Evolutionary conservation across 2,888 invertebrate genomes (phyloP).

Genomic region (Patella depressa): DNA sequence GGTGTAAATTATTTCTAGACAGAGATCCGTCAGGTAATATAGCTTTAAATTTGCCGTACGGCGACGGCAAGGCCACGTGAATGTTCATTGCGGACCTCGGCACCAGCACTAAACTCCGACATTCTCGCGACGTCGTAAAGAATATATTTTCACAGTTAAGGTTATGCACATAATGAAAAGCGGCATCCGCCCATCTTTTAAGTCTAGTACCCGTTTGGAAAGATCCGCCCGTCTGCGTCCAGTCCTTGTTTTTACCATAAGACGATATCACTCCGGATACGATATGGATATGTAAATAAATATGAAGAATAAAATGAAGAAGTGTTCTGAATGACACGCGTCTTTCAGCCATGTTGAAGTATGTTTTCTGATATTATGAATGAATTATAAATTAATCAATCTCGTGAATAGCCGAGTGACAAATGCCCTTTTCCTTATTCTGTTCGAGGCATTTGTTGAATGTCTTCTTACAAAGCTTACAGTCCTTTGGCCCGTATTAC

Average conservation of each 20-base stretch:
- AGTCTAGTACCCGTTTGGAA: conserved; percentile 30
- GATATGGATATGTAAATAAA: neutral
- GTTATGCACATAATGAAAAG: conserved; percentile 54
- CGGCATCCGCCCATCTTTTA: conserved; percentile 64
- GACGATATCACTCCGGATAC: neutral
- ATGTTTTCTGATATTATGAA: neutral
- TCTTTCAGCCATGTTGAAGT: no score
- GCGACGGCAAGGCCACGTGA: conserved; percentile 60
- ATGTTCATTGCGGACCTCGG: conserved; percentile 55
- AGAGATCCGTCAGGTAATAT: conserved; percentile 70
- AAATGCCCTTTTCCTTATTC: no score
- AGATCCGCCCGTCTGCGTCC: neutral
- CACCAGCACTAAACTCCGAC: conserved; percentile 51
- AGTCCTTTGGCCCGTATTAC: no score
- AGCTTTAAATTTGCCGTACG: conserved; percentile 58
- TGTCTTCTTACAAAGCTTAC: no score
- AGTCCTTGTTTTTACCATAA: neutral
- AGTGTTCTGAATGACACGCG: neutral
- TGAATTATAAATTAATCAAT: conserved; percentile 2
- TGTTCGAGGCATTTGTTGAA: no score
- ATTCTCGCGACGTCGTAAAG: conserved; percentile 66
- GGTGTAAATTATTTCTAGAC: conserved; percentile 65
- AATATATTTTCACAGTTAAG: conserved; percentile 62
- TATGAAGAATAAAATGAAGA: neutral
- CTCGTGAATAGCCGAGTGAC: neutral